phyloP scores from a whole-genome alignment of 2,113 vertebrate genomes.

The Pyxicephalus adspersus region DNA sequence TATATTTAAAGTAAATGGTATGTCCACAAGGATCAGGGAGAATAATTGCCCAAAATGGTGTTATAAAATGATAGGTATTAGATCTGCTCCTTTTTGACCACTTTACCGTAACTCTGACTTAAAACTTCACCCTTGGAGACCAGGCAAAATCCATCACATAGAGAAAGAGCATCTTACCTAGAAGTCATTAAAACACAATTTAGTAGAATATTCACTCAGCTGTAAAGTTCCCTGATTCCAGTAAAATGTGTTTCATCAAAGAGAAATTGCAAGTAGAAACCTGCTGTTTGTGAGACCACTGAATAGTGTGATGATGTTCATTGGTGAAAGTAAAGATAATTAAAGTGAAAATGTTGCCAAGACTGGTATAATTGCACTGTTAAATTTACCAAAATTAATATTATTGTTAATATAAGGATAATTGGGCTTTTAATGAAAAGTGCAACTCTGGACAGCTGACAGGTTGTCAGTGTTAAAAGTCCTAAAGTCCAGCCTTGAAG shows the following conservation, averaged over 20 bases:
- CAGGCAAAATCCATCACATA: slow-evolving; percentile 28
- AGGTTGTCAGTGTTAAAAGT: too few relatives aligned
- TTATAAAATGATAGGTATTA: slow-evolving; percentile 36
- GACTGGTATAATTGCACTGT: too few relatives aligned
- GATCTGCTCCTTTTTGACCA: slow-evolving; percentile 45
- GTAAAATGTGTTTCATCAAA: slow-evolving; percentile 2
- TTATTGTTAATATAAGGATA: too few relatives aligned
- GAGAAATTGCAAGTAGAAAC: not conserved
- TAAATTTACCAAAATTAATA: too few relatives aligned
- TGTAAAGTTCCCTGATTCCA: slow-evolving; percentile 19
- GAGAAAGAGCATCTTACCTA: slow-evolving; percentile 13
- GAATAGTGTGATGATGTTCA: too few relatives aligned
- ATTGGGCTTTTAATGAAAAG: too few relatives aligned
- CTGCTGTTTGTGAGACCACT: too few relatives aligned
- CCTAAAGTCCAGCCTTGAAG: too few relatives aligned
- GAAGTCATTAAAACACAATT: slow-evolving; percentile 39
- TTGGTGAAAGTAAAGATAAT: too few relatives aligned
- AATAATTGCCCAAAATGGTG: slow-evolving; percentile 30
- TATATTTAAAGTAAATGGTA: slow-evolving; percentile 25
- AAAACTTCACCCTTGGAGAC: slow-evolving; percentile 38
- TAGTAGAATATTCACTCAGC: slow-evolving; percentile 11
- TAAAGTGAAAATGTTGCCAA: too few relatives aligned
- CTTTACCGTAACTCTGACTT: slow-evolving; percentile 16
- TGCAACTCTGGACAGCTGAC: too few relatives aligned
- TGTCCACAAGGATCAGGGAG: slow-evolving; percentile 13